These are phyloP conservation scores for Porites divaricata DNA, from an alignment of 92 coral and sea anemone species.

Conservation along the genomic window DNA sequence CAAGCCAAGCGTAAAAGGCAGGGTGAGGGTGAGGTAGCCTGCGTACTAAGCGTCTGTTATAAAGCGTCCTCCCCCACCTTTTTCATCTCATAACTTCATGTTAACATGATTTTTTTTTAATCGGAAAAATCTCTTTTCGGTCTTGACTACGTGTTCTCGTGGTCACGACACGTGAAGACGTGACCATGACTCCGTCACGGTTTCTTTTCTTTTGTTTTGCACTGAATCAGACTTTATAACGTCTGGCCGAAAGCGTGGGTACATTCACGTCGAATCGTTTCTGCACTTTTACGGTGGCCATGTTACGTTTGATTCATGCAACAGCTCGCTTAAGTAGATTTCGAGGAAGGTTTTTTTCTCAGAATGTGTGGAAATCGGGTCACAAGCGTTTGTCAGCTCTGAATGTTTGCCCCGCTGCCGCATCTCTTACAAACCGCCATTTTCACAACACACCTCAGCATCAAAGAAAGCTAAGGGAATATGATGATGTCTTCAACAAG, in stretches of 20 bases:
- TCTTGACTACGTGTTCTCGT: too few relatives aligned
- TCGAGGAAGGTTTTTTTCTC: constrained; percentile 20
- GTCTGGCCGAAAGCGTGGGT: neutral
- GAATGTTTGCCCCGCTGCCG: neutral
- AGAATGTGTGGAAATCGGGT: constrained; percentile 1
- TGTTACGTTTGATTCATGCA: constrained; percentile 15
- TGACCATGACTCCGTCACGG: constrained; percentile 2
- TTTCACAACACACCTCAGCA: constrained; percentile 30
- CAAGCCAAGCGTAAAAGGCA: too few relatives aligned
- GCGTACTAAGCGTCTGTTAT: too few relatives aligned
- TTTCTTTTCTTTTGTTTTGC: neutral
- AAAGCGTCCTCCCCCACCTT: too few relatives aligned
- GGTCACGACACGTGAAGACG: neutral
- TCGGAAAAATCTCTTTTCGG: too few relatives aligned
- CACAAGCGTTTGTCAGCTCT: neutral
- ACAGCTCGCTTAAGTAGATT: constrained; percentile 10
- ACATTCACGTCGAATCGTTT: neutral
- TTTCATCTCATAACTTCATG: too few relatives aligned
- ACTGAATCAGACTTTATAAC: too few relatives aligned
- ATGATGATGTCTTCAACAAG: constrained; percentile 81
- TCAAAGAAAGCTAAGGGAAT: constrained; percentile 35
- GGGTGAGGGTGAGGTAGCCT: too few relatives aligned
- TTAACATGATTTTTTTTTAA: too few relatives aligned
- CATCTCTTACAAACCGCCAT: constrained; percentile 12
- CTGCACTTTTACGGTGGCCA: neutral